Base-by-base conservation (phyloP, 2,888 invertebrate species). In the Linyphia triangularis region DNA sequence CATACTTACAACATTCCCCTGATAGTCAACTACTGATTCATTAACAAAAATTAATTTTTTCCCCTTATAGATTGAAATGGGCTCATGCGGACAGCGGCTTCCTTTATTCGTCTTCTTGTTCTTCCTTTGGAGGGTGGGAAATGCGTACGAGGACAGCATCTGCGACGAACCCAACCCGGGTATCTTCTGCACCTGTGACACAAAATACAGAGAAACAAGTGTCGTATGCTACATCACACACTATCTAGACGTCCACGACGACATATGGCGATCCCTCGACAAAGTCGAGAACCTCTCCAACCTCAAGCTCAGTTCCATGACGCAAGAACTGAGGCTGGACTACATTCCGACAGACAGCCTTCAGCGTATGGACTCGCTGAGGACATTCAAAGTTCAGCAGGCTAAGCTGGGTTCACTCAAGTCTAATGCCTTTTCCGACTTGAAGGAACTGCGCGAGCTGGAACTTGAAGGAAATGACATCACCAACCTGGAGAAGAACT, bases 381-480 rank as follows among this genome's bases (percentile, higher is more conserved):
- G 72, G 33, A 67, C 22, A 19, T 37, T 89, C 2, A 37, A 30
- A 5, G 30, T 89, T 24, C 57, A 79, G 59, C 83, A 89, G 57
- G 86, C 77, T 5, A 73, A 40, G 7, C 51, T 89, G 9, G 75
- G 83, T 3, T 28, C 19, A 0, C 51, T 89, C 1, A 24, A 86
- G 13, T 22, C 78, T 0, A 67, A 79, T 5, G n/a, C 83, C 9
- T 10, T 89, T 13, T 73, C 86, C 0, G 63, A 73, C n/a, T 24
- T 84, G 40, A 78, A 69, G 43, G 65, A 24, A 40, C 67, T 89
- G 9, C 43, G 65, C 0, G 77, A 83, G 5, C 40, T 89, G 73
- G 67, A 72, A n/a, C 28, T 89, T 16, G 79, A 89, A 19, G 61
- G 69, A 3, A 72, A 82, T 16, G 86, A 88, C 6, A 89, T 89